These are phyloP conservation scores for Bombus picipes DNA, from an alignment of 1,140 invertebrate genomes.

Conservation along the genomic window DNA sequence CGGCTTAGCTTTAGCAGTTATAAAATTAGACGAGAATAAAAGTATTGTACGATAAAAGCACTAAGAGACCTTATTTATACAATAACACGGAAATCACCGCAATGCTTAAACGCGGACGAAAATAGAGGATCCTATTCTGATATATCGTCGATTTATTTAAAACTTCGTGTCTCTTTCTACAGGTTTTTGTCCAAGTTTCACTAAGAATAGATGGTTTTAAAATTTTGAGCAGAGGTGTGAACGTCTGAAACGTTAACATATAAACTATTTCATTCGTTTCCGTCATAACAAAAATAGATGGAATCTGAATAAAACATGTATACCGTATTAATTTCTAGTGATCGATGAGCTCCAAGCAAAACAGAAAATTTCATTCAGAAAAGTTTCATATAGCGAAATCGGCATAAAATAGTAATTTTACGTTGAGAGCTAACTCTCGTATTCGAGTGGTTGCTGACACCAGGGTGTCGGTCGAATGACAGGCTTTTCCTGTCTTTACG, in stretches of 20 bases:
- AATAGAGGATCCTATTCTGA: no score
- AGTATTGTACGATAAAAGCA: no score
- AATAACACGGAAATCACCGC: no score
- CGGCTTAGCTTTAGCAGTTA: no score
- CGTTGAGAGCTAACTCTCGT: background rate
- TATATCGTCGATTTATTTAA: no score
- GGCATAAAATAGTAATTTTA: constrained; percentile 4
- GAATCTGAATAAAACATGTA: background rate
- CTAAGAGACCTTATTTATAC: no score
- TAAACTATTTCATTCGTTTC: background rate
- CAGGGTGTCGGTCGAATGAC: background rate
- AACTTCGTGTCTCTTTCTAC: accelerated
- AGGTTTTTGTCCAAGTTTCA: no score
- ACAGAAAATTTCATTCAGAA: background rate
- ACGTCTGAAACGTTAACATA: no score
- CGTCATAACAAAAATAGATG: background rate
- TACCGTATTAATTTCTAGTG: background rate
- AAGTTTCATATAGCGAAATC: background rate
- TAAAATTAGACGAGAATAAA: no score
- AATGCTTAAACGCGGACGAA: no score
- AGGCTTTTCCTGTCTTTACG: constrained; percentile 65
- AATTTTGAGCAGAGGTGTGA: no score
- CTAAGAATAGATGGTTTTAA: accelerated
- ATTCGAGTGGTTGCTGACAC: constrained; percentile 18
- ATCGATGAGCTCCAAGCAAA: background rate